A percentile compares a stretch with the other conserved stretches of the same genome.
phyloP scores from a whole-genome alignment of 2,888 invertebrate species.

The Urechis unicinctus region DNA sequence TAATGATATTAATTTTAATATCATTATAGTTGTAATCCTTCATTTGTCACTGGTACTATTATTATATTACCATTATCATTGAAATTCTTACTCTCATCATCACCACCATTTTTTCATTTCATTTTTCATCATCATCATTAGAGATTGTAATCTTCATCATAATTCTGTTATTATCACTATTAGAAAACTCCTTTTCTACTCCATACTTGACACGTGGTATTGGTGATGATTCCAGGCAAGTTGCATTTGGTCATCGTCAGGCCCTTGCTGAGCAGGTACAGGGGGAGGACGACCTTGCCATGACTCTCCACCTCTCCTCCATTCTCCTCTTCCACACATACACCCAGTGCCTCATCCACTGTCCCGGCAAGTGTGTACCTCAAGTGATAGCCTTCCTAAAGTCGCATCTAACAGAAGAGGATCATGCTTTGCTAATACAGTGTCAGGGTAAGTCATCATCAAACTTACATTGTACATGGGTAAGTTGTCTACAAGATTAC shows the following conservation, averaged over 20 bases:
- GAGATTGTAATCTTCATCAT: no score
- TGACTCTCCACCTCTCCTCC: conserved; percentile 40
- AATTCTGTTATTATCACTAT: no score
- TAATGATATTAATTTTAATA: no score
- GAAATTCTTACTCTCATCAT: no score
- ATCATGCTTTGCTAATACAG: conserved; percentile 60
- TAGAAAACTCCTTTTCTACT: no score
- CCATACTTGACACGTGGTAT: not conserved
- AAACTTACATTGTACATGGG: not conserved
- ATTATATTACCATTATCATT: no score
- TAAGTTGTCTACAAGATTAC: no score
- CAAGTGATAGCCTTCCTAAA: conserved; percentile 69
- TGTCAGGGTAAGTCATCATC: conserved; percentile 80
- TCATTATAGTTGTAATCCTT: no score
- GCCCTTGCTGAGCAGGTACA: conserved; percentile 72
- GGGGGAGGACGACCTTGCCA: conserved; percentile 41
- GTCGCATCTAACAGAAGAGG: conserved; percentile 62
- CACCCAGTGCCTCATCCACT: conserved; percentile 79
- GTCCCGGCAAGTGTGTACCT: conserved; percentile 88
- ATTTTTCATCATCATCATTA: no score
- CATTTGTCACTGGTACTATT: no score
- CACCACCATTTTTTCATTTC: no score
- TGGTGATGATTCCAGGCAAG: conserved; percentile 54
- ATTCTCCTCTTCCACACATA: conserved; percentile 70
- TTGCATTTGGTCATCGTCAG: conserved; percentile 74